Conservation (phyloP, 2,797 vertebrate genomes). For the Mus minutoides region DNA sequence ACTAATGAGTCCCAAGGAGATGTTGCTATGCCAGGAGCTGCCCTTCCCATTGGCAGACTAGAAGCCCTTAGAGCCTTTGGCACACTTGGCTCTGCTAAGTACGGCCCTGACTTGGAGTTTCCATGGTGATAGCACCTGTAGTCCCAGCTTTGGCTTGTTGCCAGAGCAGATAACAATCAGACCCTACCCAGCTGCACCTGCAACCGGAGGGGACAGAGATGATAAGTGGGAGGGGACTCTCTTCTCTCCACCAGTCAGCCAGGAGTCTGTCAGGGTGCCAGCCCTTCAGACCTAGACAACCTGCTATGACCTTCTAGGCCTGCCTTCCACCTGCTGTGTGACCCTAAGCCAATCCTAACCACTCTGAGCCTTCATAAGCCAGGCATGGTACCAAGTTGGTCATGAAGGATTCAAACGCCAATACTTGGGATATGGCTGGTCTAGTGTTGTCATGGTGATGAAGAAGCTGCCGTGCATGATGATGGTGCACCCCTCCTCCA, state of each 20-base stretch:
- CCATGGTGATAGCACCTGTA: slow-evolving; percentile 65
- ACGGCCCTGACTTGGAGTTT: slow-evolving; percentile 78
- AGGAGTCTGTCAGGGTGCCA: not conserved
- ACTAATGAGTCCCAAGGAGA: slow-evolving; percentile 87
- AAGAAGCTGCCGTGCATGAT: not conserved
- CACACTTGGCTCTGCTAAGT: slow-evolving; percentile 66
- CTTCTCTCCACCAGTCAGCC: not conserved
- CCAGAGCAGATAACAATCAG: slow-evolving; percentile 56
- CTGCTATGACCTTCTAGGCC: not conserved
- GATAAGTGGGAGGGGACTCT: not conserved
- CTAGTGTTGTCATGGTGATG: not conserved
- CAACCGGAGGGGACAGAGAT: not conserved
- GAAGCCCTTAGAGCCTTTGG: slow-evolving; percentile 67
- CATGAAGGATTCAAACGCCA: not conserved
- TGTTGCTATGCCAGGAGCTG: not conserved
- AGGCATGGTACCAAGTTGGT: not conserved
- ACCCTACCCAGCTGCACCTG: not conserved
- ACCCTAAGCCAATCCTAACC: not conserved
- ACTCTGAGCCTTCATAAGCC: not conserved
- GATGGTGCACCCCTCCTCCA: not conserved
- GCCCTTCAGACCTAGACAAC: not conserved
- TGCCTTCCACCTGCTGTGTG: not conserved
- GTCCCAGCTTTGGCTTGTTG: slow-evolving; percentile 46
- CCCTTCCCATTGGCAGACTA: slow-evolving; percentile 55
- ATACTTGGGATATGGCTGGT: not conserved